Conservation (phyloP, 2,888 invertebrate genomes). For the Muscina levida region DNA sequence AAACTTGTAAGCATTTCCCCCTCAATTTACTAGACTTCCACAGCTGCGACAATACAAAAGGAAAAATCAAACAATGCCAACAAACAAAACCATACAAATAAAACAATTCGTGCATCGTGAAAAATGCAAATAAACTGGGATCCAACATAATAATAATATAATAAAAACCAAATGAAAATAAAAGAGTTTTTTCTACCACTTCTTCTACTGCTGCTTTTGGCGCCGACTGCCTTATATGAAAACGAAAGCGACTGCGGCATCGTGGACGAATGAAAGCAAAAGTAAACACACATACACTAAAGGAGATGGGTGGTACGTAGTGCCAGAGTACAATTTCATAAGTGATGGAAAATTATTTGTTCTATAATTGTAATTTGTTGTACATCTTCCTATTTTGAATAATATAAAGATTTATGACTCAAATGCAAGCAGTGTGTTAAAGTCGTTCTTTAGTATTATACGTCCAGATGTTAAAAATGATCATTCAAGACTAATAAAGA, state of each 20-base stretch:
- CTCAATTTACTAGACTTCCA: slow-evolving; percentile 16
- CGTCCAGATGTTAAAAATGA: too few species aligned
- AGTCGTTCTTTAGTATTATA: too few species aligned
- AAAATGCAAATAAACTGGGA: slow-evolving; percentile 60
- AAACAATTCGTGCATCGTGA: slow-evolving; percentile 59
- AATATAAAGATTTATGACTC: too few species aligned
- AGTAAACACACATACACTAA: slow-evolving; percentile 2
- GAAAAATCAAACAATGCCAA: slow-evolving; percentile 4
- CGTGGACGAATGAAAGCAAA: slow-evolving; percentile 14
- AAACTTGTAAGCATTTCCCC: slow-evolving; percentile 47
- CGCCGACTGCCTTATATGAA: slow-evolving; percentile 25
- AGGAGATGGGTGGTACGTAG: too few species aligned
- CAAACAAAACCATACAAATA: slow-evolving; percentile 26
- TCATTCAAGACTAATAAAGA: too few species aligned
- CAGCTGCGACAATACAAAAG: slow-evolving; percentile 25
- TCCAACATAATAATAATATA: too few species aligned
- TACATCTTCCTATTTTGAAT: too few species aligned
- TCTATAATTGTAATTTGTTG: too few species aligned
- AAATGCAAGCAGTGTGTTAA: too few species aligned
- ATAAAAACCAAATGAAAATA: slow-evolving; percentile 40
- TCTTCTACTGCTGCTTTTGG: slow-evolving; percentile 19
- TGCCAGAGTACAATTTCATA: too few species aligned
- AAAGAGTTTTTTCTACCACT: slow-evolving; percentile 34
- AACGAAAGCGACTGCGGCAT: slow-evolving; percentile 50
- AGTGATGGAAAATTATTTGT: too few species aligned